Base-by-base conservation (phyloP, 1,140 invertebrate genomes). In the Drosophila ogumai region DNA sequence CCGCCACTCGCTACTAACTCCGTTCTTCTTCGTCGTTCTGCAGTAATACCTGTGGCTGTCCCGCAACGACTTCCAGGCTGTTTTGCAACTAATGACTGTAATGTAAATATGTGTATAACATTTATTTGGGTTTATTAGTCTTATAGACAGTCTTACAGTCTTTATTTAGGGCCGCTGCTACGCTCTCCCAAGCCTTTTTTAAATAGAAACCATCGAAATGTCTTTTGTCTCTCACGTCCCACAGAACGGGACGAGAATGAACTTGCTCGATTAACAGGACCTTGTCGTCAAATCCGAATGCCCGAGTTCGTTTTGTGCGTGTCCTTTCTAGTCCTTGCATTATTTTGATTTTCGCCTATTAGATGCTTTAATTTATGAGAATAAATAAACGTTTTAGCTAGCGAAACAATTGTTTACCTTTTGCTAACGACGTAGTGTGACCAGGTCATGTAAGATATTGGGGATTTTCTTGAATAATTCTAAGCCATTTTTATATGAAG, bases 31-130 rank as follows among this genome's bases (percentile, higher is more conserved):
- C 7, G 13, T 9, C 7, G 7, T 22, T 22, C 36, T 54, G 7
- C 1, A 10, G 34, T 36, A 22, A 38, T 54, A 54, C 4, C 52
- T 54, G 4, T 54, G 13, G 32, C 52, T 54, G 32, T 54, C 52
- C 8, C 52, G 19, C 4, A 54, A 6, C 4, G 52, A 54, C 8
- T 22, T 36, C 52, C 52, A 54, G 3, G 52, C 52, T 15, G 19
- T 9, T 22, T 54, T 54, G 52, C 52, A 54, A 22, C 13, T 19
- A 8, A 0, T 9, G 8, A 22, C 52, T 54, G 32, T 0, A 19
- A 34, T 6, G 3, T 15, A 25, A 47, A 47, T 25, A 5, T 6
- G 15, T 25, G n/a, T 9, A 49, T 46, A 36, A 17, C 22, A 19
- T 25, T 47, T 25, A 15, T 25, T 15, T 47, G 9, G 13, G 3